Base-by-base conservation (phyloP, 2,888 invertebrate species). In the Patella ulyssiponensis region DNA sequence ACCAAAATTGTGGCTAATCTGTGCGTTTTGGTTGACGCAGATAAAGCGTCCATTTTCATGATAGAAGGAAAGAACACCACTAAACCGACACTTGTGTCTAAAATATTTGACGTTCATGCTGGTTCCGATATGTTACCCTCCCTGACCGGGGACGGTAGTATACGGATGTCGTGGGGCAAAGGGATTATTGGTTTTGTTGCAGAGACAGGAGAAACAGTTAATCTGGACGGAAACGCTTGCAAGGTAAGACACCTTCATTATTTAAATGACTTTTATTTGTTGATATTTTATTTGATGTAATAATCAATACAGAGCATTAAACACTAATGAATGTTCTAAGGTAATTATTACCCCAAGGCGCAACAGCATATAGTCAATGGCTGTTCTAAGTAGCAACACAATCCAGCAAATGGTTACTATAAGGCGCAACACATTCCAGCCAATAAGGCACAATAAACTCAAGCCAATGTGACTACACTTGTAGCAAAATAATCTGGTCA, bases 131-230 rank as follows among this genome's bases (percentile, higher is more conserved):
- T 93, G 70, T 83, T 93, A 52, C 93, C 92, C 4, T 90, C 91
- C 11, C 84, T 87, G 20, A 78, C 84, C 17, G 88, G 88, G 20
- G 90, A 90, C 58, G 90, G 89, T 56, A 92, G 92, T 81, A 92
- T 92, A 79, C 91, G 92, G 76, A 92, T 93, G 9, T 93, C 93
- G 3, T 93, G 93, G 93, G 93, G 93, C 3, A 92, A 92, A 79
- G 93, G 93, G 5, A 92, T 93, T 69, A 89, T 93, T 23, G 93
- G 93, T 9, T 91, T 92, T 84, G 93, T 93, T 23, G 93, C 93
- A 3, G 92, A 93, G 77, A 92, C 92, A 2, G 93, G 93, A 53
- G 92, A 93, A 80, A 91, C 91, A 14, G 92, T 93, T 80, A 93
- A 93, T 86, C 86, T 93, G 53, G 89, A 89, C 23, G 64, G 64